Evolutionary conservation across 1,140 invertebrate species (phyloP), one percentile per base, ranked within the genome.

Genomic region (Ooceraea biroi): DNA sequence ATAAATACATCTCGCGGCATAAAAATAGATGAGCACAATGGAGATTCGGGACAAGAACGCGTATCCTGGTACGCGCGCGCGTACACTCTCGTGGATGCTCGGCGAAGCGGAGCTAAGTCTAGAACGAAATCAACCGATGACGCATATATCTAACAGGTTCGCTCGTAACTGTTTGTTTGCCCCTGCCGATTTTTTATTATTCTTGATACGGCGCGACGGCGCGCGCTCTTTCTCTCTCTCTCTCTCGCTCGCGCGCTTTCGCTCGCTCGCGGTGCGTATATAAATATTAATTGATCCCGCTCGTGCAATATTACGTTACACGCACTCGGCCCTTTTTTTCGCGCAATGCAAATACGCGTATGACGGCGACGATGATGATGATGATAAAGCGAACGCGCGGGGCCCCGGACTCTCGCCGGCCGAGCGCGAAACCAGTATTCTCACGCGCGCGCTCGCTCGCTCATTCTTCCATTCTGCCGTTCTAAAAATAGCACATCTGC

Each of bases 241-340:
- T 25, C 19, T 73, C 71, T 57, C 12, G 27, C 5, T 61, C 19
- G 30, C 46, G 14, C 22, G 2, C 19, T 58, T 52, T 36, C 36
- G 36, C 36, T 36, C 36, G 36, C 36, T 36, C 52, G n/a, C 27
- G 60, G 25, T 25, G n/a, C 27, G 48, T n/a, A n/a, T 50, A 69
- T 80, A 80, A 80, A 80, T 80, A 80, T 80, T 80, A 80, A 80
- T 80, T 71, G 76, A 69, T 80, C 65, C 22, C 69, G 48, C 69
- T 78, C 57, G 63, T 71, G 76, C 76, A 71, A 78, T 80, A 71
- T 80, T 80, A 80, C 63, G 65, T 57, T 68, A 52, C 36, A 69
- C 48, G 19, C 50, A n/a, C 63, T 11, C 22, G 48, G 8, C 7
- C 63, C 57, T 71, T 68, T 73, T 60, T 69, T 69, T 17, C 65